phyloP scores from a whole-genome alignment of 2,888 invertebrate species.

The Lissocephala sabroskyi region DNA sequence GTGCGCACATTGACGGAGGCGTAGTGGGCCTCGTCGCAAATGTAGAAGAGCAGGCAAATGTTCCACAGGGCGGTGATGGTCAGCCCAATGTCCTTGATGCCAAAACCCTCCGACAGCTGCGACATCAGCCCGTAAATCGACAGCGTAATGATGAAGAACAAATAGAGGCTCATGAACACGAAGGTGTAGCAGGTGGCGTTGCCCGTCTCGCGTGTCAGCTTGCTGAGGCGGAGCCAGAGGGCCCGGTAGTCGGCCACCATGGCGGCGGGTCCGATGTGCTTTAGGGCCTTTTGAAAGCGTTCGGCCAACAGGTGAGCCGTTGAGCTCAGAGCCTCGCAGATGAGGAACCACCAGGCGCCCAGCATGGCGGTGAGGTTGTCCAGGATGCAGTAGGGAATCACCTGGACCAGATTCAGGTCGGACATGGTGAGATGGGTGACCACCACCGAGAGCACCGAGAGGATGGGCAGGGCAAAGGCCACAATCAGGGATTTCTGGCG shows the following conservation, averaged over 20 bases:
- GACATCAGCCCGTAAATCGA: constrained; percentile 83
- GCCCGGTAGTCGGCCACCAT: constrained; percentile 81
- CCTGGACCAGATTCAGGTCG: constrained; percentile 77
- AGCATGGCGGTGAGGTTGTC: constrained; percentile 80
- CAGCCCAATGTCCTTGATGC: constrained; percentile 81
- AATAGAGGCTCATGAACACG: constrained; percentile 79
- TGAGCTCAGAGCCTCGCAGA: constrained; percentile 78
- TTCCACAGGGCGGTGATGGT: constrained; percentile 80
- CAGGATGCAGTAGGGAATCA: constrained; percentile 80
- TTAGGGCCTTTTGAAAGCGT: constrained; percentile 81
- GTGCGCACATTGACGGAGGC: constrained; percentile 82
- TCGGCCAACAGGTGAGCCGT: constrained; percentile 79
- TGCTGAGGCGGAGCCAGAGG: constrained; percentile 81
- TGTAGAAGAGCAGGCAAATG: constrained; percentile 79
- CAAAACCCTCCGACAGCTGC: constrained; percentile 81
- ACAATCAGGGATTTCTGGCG: constrained; percentile 77
- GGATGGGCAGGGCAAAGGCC: constrained; percentile 76
- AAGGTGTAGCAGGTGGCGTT: constrained; percentile 80
- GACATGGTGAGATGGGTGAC: constrained; percentile 82
- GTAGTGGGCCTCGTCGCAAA: constrained; percentile 83
- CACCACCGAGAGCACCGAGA: constrained; percentile 78
- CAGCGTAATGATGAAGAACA: constrained; percentile 82
- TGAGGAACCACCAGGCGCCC: constrained; percentile 82
- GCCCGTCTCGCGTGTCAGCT: constrained; percentile 79
- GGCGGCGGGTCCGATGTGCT: constrained; percentile 79